Conservation (phyloP, 2,113 vertebrate genomes). For the Ameiurus melas region DNA sequence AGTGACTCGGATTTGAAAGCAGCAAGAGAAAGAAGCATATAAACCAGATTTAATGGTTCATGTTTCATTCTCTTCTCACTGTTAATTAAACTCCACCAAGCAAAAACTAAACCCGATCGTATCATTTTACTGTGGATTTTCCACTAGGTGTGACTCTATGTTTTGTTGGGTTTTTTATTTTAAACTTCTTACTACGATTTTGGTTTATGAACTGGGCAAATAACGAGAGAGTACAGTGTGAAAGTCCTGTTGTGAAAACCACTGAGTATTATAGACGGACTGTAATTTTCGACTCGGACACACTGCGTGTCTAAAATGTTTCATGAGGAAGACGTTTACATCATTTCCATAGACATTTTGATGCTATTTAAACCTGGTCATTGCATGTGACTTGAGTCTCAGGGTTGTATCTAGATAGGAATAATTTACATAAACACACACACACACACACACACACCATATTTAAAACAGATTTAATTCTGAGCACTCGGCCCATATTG, state of each 20-base stretch:
- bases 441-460: neutral
- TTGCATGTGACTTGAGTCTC: neutral
- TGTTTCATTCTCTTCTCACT: constrained; percentile 4
- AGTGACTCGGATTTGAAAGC: neutral
- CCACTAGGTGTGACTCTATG: neutral
- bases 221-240: neutral
- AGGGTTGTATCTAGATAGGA: neutral
- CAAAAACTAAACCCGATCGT: neutral
- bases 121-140: constrained; percentile 26
- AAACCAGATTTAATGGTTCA: neutral
- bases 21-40: neutral
- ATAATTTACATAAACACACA: neutral
- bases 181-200: neutral
- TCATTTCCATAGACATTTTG: neutral
- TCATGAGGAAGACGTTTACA: neutral
- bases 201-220: neutral
- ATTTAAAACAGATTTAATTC: neutral
- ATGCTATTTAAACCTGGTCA: neutral
- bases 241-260: neutral
- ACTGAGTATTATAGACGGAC: neutral
- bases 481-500: neutral
- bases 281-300: neutral
- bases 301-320: neutral
- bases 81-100: constrained; percentile 8
- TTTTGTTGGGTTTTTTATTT: neutral